Evolutionary conservation across 2,797 vertebrate species (phyloP), one percentile per base, ranked within the genome.

Genomic region (Pteronotus mesoamericanus): DNA sequence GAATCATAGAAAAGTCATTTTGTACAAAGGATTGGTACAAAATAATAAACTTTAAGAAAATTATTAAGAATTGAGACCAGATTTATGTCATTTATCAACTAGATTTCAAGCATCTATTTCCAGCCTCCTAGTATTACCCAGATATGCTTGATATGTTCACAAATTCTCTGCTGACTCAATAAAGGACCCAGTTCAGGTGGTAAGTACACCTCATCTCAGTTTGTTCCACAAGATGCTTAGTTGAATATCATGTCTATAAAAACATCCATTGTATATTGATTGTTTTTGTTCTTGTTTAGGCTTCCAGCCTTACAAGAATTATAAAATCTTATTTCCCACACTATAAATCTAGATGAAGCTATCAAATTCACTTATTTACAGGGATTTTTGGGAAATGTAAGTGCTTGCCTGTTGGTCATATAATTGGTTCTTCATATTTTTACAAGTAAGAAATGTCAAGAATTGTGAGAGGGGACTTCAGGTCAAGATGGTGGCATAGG

Each of bases 291-390:
- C 19, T 19, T 90, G 39, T 96, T 96, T 80, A 72, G 91, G 93
- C 80, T 95, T 93, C 39, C 57, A 82, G 71, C 16, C 0, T 61
- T 87, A n/a, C n/a, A n/a, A n/a, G 84, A 84, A 34, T 85, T 94
- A 34, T 85, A 24, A 61, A 82, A 26, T 74, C 59, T 96, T 9
- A 6, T 77, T 96, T 97, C 61, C 44, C 78, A 83, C 91, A 46
- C 61, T 80, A 66, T 96, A 90, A 95, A 92, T 72, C 82, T 92
- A 90, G 93, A 91, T 80, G 75, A 87, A 86, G 79, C 91, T 71
- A 86, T 82, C 75, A 89, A 48, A 89, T 96, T 91, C 93, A 69
- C 83, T 85, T 92, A 72, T 85, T 95, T 97, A 95, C 84, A 90
- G 87, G 53, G 95, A 96, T 96, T 93, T 95, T 93, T 93, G 55